Evolutionary conservation across 2,888 invertebrate genomes (phyloP).

Genomic region (Machimus rusticus): DNA sequence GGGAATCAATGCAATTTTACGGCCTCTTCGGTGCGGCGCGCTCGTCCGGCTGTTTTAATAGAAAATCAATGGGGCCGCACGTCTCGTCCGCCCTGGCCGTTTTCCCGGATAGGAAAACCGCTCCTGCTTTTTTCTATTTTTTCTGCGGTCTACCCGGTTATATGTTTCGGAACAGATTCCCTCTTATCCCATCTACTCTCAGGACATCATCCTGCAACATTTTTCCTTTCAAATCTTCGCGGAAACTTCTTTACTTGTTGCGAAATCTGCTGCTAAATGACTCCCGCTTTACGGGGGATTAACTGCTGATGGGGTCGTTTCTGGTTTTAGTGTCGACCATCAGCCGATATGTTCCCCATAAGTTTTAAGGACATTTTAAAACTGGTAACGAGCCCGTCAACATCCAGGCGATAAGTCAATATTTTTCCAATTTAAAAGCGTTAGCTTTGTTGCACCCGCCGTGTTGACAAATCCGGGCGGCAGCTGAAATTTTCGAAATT

Average conservation of each 20-base stretch:
- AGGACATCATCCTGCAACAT: not conserved
- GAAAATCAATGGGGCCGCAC: not conserved
- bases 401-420: not conserved
- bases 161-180: not conserved
- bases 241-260: not conserved
- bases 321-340: not conserved
- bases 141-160: not conserved
- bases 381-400: not conserved
- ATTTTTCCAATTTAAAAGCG: not conserved
- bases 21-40: not conserved
- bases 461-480: not conserved
- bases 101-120: not conserved
- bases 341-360: not conserved
- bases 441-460: not conserved
- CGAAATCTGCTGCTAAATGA: not conserved
- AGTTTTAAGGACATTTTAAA: not conserved
- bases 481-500: not conserved
- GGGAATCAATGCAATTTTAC: not conserved
- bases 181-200: not conserved
- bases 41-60: not conserved
- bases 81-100: not conserved
- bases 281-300: not conserved
- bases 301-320: not conserved
- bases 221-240: not conserved
- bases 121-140: not conserved